Conservation (phyloP, 2,888 invertebrate species). For the Drosophila siamana region DNA sequence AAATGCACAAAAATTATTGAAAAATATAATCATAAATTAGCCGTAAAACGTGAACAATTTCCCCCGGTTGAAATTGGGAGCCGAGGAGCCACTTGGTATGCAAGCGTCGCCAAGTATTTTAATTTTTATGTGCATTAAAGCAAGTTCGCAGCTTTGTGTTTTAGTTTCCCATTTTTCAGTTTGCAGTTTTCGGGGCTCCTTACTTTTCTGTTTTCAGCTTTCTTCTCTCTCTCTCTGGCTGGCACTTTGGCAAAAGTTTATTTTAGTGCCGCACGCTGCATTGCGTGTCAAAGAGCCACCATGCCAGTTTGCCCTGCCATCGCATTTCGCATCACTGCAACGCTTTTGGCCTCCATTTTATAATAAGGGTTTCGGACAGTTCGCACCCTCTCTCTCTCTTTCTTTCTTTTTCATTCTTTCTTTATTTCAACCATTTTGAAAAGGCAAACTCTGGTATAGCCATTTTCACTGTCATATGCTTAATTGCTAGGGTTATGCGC, state of each 20-base stretch:
- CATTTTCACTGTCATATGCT: conserved; percentile 25
- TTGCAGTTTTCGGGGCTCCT: neutral
- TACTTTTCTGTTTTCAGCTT: conserved; percentile 31
- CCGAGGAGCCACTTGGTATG: conserved; percentile 62
- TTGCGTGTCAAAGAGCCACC: conserved; percentile 68
- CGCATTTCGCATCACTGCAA: conserved; percentile 24
- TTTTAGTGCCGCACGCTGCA: conserved; percentile 64
- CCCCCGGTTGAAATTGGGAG: neutral
- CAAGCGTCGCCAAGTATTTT: conserved; percentile 69
- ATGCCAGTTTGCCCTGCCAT: conserved; percentile 7
- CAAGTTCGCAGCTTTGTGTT: conserved; percentile 51
- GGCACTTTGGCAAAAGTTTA: conserved; percentile 65
- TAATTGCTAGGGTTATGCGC: conserved; percentile 28
- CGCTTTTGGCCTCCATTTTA: conserved; percentile 36
- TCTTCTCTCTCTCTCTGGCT: conserved; percentile 5
- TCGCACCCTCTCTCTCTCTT: no score
- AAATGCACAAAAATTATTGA: conserved; percentile 12
- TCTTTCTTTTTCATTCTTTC: conserved; percentile 11
- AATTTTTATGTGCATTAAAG: conserved; percentile 72
- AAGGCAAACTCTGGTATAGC: conserved; percentile 36
- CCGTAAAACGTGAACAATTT: conserved; percentile 59
- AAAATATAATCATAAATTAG: conserved; percentile 70
- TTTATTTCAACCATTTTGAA: conserved; percentile 42
- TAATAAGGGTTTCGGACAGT: conserved; percentile 57
- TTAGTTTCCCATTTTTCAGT: conserved; percentile 25